Conservation (phyloP, 2,113 vertebrate species). For the Galemys pyrenaicus region DNA sequence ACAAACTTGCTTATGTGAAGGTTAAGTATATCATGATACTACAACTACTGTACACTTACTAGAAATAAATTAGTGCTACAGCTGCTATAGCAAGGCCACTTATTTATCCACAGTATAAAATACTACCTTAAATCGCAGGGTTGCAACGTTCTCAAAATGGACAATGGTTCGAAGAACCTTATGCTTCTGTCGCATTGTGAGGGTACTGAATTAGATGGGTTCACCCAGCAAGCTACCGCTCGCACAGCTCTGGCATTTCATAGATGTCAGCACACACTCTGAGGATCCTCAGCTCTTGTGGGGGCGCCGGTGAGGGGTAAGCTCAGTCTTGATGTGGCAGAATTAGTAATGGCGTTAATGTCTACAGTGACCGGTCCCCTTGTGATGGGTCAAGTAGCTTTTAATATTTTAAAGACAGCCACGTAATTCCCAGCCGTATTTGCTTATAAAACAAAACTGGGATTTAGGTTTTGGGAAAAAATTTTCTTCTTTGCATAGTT, state of each 20-base stretch:
- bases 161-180: slow-evolving; percentile 1
- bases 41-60: slow-evolving; percentile 13
- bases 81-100: slow-evolving; percentile 15
- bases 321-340: not conserved
- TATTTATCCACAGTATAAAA: slow-evolving; percentile 49
- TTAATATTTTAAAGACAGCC: slow-evolving; percentile 27
- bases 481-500: slow-evolving; percentile 21
- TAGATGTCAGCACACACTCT: not conserved
- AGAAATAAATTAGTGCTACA: slow-evolving; percentile 23
- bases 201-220: not conserved
- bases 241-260: slow-evolving; percentile 6
- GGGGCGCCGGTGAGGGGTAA: slow-evolving; percentile 9
- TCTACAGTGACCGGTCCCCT: slow-evolving; percentile 31
- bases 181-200: not conserved
- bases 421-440: slow-evolving; percentile 9
- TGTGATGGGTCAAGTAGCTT: slow-evolving; percentile 25
- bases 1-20: slow-evolving; percentile 47
- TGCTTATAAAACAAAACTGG: slow-evolving; percentile 41
- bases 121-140: not conserved
- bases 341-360: slow-evolving; percentile 33
- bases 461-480: slow-evolving; percentile 39
- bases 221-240: not conserved
- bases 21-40: slow-evolving; percentile 44
- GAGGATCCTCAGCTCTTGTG: not conserved
- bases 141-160: slow-evolving; percentile 6